Evolutionary conservation across 2,797 vertebrate species (phyloP).

Genomic region (Alcedo quadribrachys): DNA sequence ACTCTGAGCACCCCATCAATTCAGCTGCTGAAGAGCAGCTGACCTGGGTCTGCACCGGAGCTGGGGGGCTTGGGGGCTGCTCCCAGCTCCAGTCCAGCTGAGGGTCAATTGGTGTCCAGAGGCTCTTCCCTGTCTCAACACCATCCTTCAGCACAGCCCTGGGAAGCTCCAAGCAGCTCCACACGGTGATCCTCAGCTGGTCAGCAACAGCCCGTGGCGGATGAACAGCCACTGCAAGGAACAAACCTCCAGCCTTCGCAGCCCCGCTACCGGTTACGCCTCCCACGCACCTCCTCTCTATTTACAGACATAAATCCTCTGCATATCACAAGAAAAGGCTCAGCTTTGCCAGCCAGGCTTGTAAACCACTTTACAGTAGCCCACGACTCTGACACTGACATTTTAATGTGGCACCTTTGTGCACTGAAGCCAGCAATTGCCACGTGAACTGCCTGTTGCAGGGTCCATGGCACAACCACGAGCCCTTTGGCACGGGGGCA

Average conservation of each 20-base stretch:
- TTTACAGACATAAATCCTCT: constrained; percentile 64
- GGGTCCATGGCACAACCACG: neutral
- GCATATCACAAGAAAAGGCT: constrained; percentile 41
- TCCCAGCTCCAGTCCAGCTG: neutral
- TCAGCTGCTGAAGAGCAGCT: neutral
- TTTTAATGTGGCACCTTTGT: neutral
- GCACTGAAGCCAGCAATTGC: neutral
- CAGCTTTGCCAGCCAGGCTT: constrained; percentile 46
- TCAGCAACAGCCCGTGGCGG: neutral
- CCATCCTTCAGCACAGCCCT: fast-evolving
- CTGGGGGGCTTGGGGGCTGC: neutral
- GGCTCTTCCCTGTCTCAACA: neutral
- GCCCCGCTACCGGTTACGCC: neutral
- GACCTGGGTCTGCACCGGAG: neutral
- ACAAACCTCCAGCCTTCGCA: neutral
- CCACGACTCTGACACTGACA: constrained; percentile 25
- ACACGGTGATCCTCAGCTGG: fast-evolving
- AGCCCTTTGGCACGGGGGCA: fast-evolving
- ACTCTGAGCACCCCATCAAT: no score
- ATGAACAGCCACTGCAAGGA: fast-evolving
- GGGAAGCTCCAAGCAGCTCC: neutral
- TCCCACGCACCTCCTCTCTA: neutral
- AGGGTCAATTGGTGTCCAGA: fast-evolving
- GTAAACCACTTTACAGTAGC: constrained; percentile 35
- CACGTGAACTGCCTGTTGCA: neutral